Conservation (phyloP, 2,888 invertebrate species). For the Arrhopalites spinosus region DNA sequence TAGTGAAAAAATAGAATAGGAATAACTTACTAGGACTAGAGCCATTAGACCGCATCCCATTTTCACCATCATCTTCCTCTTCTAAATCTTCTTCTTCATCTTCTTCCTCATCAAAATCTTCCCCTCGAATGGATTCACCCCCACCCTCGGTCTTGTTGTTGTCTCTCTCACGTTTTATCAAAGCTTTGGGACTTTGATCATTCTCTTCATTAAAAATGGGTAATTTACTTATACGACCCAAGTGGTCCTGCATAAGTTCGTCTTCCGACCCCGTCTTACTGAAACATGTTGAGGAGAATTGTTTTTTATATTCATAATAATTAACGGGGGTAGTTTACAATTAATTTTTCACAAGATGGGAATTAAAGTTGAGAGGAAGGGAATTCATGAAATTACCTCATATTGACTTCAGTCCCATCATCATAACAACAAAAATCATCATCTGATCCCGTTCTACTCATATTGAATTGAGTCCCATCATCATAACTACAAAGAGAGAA, state of each 20-base stretch:
- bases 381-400: too few relatives aligned
- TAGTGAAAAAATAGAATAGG: conserved; percentile 33
- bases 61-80: conserved; percentile 40
- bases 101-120: conserved; percentile 35
- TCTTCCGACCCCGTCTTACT: conserved; percentile 46
- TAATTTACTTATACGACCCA: conserved; percentile 38
- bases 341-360: too few relatives aligned
- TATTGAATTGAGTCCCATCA: too few relatives aligned
- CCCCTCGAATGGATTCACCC: background rate
- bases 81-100: conserved; percentile 37
- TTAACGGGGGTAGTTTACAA: too few relatives aligned
- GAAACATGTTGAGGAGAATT: too few relatives aligned
- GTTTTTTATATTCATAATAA: too few relatives aligned
- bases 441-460: too few relatives aligned
- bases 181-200: background rate
- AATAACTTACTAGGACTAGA: conserved; percentile 42
- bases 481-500: too few relatives aligned
- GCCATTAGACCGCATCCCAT: conserved; percentile 57
- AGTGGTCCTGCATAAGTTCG: conserved; percentile 43
- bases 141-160: background rate
- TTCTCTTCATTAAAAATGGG: conserved; percentile 35
- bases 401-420: conserved; percentile 54
- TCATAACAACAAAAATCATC: conserved; percentile 56
- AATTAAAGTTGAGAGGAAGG: too few relatives aligned
- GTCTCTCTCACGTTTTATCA: background rate